Evolutionary conservation across 2,888 invertebrate species (phyloP), one percentile per base, ranked within the genome.

Genomic region (Ennomos quercinarius): DNA sequence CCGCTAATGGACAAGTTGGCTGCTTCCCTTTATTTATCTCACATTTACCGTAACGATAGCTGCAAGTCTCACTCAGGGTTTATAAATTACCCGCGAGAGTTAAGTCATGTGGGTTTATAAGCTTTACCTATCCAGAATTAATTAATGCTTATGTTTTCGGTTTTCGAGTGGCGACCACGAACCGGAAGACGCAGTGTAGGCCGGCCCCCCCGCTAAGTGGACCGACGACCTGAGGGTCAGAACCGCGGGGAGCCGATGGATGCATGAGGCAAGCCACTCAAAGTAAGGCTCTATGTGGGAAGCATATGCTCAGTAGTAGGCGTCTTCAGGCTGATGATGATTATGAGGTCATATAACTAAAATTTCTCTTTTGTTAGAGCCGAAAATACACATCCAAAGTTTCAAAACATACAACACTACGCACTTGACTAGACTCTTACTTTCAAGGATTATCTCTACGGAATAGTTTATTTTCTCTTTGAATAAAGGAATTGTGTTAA

Each of bases 111-210:
- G 44, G 58, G 37, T 40, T 49, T 48, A 58, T 58, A 52, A 53
- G 37, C 52, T 45, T 13, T 45, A 38, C 34, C 76, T 75, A 66
- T 70, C 68, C 69, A 67, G 77, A 79, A 80, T 83, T 81, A 81
- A 84, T 84, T 80, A 80, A 78, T 77, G 74, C 77, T 76, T 77
- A 79, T 80, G 70, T n/a, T n/a, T n/a, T n/a, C n/a, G n/a, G n/a
- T n/a, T n/a, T n/a, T n/a, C n/a, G n/a, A n/a, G n/a, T n/a, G n/a
- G n/a, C n/a, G n/a, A n/a, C n/a, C n/a, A n/a, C n/a, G n/a, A n/a
- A n/a, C n/a, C n/a, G n/a, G n/a, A n/a, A n/a, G n/a, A n/a, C n/a
- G n/a, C n/a, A n/a, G n/a, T n/a, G n/a, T n/a, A n/a, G n/a, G n/a
- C n/a, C n/a, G n/a, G n/a, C n/a, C n/a, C n/a, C n/a, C n/a, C n/a